Percentiles rank a stretch among this genome's conserved stretches.
Conservation (phyloP, 2,113 vertebrate genomes). For the Dasyornis broadbenti region DNA sequence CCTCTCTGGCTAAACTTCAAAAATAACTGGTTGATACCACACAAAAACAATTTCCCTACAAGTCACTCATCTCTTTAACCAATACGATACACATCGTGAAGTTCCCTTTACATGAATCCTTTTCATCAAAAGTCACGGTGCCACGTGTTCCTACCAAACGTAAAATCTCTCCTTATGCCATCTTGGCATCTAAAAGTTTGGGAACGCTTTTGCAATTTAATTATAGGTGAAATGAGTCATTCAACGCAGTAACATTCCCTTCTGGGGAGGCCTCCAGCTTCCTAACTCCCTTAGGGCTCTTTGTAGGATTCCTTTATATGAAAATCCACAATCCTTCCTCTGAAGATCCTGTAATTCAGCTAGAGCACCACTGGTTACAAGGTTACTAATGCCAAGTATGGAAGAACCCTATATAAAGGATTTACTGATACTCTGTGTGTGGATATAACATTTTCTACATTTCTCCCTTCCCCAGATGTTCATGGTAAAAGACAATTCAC, state of each 20-base stretch:
- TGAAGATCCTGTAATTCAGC: neutral
- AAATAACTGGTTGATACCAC: neutral
- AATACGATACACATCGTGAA: fast-evolving
- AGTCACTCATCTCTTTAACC: neutral
- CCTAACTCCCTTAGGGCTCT: neutral
- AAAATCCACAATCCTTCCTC: neutral
- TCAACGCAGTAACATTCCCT: neutral
- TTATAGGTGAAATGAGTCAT: neutral
- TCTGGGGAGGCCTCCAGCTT: neutral
- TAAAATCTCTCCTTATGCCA: neutral
- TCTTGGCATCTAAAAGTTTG: neutral
- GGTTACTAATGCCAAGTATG: neutral
- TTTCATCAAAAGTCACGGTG: neutral
- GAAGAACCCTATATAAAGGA: neutral
- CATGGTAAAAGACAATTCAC: neutral
- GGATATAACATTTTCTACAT: neutral
- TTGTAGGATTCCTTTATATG: neutral
- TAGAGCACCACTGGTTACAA: neutral
- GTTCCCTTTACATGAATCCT: neutral
- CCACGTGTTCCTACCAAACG: neutral
- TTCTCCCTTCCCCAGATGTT: neutral
- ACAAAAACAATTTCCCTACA: neutral
- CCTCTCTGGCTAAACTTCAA: neutral
- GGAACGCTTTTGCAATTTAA: neutral
- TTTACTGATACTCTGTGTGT: neutral